Evolutionary conservation across 92 coral and sea anemone genomes (phyloP), one percentile per base, ranked within the genome.

Genomic region (Porites evermanni): DNA sequence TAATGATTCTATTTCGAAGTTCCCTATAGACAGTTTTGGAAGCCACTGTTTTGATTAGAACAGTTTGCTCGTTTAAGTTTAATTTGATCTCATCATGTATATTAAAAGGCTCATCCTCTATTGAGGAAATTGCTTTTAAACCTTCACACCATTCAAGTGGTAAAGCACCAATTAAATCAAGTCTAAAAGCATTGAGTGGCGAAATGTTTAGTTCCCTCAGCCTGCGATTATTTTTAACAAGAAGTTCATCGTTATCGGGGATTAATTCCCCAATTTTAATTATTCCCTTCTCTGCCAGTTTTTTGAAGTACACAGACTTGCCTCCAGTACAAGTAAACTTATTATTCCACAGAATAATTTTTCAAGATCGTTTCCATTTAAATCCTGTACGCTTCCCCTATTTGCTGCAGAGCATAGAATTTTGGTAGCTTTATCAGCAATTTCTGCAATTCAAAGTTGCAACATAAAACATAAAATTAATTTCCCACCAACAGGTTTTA

Each of bases 391-490:
- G 67, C 72, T 68, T 52, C 53, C 79, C 64, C 79, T 64, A 66
- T 38, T 77, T 64, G 83, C 77, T 59, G 78, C 60, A 20, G 74
- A 58, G 54, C 73, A 65, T 51, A 23, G 23, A 69, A 69, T 76
- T 73, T 76, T 77, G 89, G 84, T 29, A 86, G 74, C 73, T 64
- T 70, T 53, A 85, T 32, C 19, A 52, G 65, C 72, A 85, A 80
- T 53, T 66, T 78, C 66, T 79, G 18, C 61, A 79, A 68, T 50
- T 86, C 78, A 64, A 86, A 79, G 78, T 86, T 79, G 64, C 85
- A 86, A 70, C 82, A 51, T 51, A 70, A 54, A 70, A 86, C 32
- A 29, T 29, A 29, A 29, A 29, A 29, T 29, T 66, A 86, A 79
- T 79, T 51, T 86, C 14, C 76, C 60, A 26, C 85, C 85, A 70